Base-by-base conservation (phyloP, 1,140 invertebrate species). In the Formica exsecta region DNA sequence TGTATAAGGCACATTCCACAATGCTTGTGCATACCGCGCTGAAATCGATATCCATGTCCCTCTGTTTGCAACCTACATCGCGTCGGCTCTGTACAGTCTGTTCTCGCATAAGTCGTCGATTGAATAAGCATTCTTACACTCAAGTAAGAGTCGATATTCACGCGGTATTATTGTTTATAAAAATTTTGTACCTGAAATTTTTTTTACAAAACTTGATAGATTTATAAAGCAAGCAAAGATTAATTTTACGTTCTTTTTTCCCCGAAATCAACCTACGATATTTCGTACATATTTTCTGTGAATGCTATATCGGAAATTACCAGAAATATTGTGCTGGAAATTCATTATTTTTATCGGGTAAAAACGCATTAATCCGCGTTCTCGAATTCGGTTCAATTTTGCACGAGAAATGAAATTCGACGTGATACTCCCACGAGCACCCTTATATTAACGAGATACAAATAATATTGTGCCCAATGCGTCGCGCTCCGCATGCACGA, bases 11-110 rank as follows among this genome's bases (percentile, higher is more conserved):
- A 88, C 93, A 94, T 94, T 95, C 93, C 93, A 93, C 92, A 94
- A 93, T 94, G 93, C 90, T 92, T 89, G 91, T 92, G 91, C 93
- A 92, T 94, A 92, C 92, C 92, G 90, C 89, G 91, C 89, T 94
- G 94, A 94, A 95, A 95, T 95, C 94, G 93, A 95, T 95, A 94
- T 87, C 93, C 92, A 92, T 91, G 92, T 92, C 88, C 89, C 92
- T 92, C 91, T 89, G 92, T 94, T 94, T 92, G 93, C 93, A 94
- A 94, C 93, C 93, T 93, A 94, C 92, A 94, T 94, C 91, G 92
- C 87, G 85, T 90, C 89, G 85, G 90, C 41, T 32, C 86, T 22
- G 77, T 16, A 71, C 65, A n/a, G 54, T 54, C 25, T 22, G 36
- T 57, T 41, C 77, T 13, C 36, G 51, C 54, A 32, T 29, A 71